These are phyloP conservation scores for Crioceris asparagi DNA, from an alignment of 2,888 invertebrate genomes.

Conservation along the genomic window DNA sequence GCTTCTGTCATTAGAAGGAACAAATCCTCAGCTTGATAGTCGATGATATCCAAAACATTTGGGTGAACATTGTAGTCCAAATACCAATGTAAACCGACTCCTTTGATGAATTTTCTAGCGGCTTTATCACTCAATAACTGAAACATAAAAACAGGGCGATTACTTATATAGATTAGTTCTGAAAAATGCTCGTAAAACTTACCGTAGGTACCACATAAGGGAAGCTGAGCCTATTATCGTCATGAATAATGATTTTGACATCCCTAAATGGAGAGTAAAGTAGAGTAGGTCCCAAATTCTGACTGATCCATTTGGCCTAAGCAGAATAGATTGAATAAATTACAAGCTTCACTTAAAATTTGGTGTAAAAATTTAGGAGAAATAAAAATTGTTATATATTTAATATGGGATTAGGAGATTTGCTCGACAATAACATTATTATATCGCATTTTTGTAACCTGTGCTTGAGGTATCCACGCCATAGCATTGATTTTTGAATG, in stretches of 20 bases:
- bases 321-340: no score
- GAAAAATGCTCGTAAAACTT: no score
- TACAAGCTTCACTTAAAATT: no score
- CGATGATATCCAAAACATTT: conserved; percentile 45
- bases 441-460: conserved; percentile 9
- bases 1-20: conserved; percentile 69
- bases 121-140: no score
- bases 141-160: no score
- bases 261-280: conserved; percentile 45
- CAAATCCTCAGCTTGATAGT: conserved; percentile 51
- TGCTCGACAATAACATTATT: background rate
- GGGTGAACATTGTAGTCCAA: conserved; percentile 49
- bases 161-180: no score
- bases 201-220: conserved; percentile 35
- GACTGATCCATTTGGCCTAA: conserved; percentile 58
- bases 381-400: no score
- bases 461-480: conserved; percentile 11
- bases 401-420: no score
- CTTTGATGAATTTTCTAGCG: conserved; percentile 53
- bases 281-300: conserved; percentile 66
- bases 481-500: conserved; percentile 12
- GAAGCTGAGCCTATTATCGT: conserved; percentile 59
- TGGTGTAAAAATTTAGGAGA: no score
- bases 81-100: conserved; percentile 75
- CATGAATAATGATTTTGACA: conserved; percentile 60